A percentile compares a stretch with the other conserved stretches of the same genome.
Conservation (phyloP, 2,888 invertebrate species). For the Andrena fulva region DNA sequence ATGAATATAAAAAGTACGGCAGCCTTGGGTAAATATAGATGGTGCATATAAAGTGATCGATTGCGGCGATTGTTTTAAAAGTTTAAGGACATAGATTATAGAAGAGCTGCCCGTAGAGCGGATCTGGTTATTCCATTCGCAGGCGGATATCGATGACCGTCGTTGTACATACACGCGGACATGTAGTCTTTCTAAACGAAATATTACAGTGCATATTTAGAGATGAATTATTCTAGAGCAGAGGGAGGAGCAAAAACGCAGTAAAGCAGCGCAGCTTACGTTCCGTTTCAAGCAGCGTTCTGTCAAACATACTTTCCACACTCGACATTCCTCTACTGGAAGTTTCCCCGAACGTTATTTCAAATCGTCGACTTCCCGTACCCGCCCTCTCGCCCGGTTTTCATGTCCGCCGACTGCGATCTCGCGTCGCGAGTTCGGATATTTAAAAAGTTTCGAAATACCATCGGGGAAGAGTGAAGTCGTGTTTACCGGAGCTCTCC, state of each 20-base stretch:
- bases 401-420: neutral
- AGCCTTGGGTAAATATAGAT: neutral
- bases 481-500: conserved; percentile 32
- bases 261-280: neutral
- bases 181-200: too few species aligned
- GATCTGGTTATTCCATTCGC: too few species aligned
- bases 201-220: too few species aligned
- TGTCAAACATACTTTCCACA: neutral
- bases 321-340: neutral
- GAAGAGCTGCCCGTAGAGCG: neutral
- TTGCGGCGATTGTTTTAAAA: neutral
- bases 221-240: neutral
- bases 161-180: too few species aligned
- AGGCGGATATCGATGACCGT: too few species aligned
- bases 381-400: neutral
- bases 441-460: conserved; percentile 54
- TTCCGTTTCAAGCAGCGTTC: neutral
- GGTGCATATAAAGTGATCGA: neutral
- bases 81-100: neutral
- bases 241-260: too few species aligned
- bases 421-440: conserved; percentile 19
- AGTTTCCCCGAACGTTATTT: neutral
- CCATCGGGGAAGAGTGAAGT: neutral
- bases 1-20: conserved; percentile 14
- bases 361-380: neutral